Percentiles rank a stretch among this genome's conserved stretches.
Evolutionary conservation across 1,140 invertebrate species (phyloP).

Genomic region (Aphelenchoides besseyi): DNA sequence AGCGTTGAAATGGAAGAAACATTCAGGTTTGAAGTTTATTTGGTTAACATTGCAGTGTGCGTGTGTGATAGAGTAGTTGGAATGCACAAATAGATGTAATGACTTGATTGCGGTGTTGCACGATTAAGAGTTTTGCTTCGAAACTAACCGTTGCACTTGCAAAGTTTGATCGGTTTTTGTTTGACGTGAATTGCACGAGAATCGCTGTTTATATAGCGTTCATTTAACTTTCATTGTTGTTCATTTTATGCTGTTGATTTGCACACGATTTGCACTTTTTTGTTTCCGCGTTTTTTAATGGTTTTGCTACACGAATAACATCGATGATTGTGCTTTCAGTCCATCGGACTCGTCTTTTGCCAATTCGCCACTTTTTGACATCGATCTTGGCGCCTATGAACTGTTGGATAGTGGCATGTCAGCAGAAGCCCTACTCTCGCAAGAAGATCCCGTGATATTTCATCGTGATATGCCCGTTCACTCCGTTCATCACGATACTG

Average conservation of each 20-base stretch:
- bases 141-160: too few relatives aligned
- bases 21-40: constrained; percentile 8
- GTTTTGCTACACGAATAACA: too few relatives aligned
- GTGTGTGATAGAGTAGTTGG: constrained; percentile 7
- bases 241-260: not conserved
- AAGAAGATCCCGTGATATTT: constrained; percentile 62
- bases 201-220: too few relatives aligned
- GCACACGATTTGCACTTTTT: constrained; percentile 8
- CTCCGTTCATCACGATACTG: constrained; percentile 62
- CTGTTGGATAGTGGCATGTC: constrained; percentile 56
- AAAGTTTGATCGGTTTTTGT: too few relatives aligned
- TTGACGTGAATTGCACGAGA: too few relatives aligned
- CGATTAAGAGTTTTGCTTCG: not conserved
- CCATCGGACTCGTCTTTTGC: constrained; percentile 21
- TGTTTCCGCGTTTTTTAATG: not conserved
- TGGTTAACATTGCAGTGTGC: not conserved
- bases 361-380: constrained; percentile 48
- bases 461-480: constrained; percentile 62
- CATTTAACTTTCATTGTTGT: not conserved
- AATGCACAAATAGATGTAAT: not conserved
- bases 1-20: not conserved
- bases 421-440: constrained; percentile 53
- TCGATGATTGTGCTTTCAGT: constrained; percentile 12
- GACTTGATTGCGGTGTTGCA: constrained; percentile 2
- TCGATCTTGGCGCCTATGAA: constrained; percentile 61